Percentiles rank a stretch among this genome's conserved stretches.
phyloP scores from a whole-genome alignment of 2,888 invertebrate genomes.

The Drosophila macrospina region DNA sequence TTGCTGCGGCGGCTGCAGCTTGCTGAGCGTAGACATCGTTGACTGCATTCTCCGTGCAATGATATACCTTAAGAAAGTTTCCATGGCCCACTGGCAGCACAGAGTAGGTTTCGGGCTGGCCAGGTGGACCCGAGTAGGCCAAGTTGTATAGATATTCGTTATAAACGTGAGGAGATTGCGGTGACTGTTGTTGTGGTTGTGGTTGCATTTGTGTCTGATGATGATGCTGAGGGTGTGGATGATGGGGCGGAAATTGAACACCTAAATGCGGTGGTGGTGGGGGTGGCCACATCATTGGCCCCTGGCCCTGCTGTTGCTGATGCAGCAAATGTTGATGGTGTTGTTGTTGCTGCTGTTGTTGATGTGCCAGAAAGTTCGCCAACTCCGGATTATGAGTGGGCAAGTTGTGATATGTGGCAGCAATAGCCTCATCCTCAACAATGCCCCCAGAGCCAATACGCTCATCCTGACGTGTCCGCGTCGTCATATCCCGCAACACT shows the following conservation, averaged over 20 bases:
- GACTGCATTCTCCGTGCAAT: constrained; percentile 78
- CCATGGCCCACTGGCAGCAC: constrained; percentile 84
- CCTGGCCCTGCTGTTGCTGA: constrained; percentile 54
- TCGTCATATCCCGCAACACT: constrained; percentile 60
- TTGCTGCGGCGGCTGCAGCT: constrained; percentile 9
- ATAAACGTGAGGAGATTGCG: constrained; percentile 67
- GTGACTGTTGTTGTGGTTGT: constrained; percentile 42
- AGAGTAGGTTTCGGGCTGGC: constrained; percentile 83
- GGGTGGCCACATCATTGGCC: constrained; percentile 61
- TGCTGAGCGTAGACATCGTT: constrained; percentile 64
- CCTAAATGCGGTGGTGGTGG: constrained; percentile 62
- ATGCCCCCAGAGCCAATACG: constrained; percentile 43
- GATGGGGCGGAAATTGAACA: constrained; percentile 57
- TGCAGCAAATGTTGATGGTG: constrained; percentile 47
- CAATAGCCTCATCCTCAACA: constrained; percentile 46
- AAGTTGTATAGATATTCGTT: constrained; percentile 80
- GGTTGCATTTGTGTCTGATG: constrained; percentile 41
- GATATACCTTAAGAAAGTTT: constrained; percentile 85
- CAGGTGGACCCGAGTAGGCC: constrained; percentile 64
- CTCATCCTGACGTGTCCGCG: constrained; percentile 73
- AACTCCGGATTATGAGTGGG: constrained; percentile 60
- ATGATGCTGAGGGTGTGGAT: constrained; percentile 35
- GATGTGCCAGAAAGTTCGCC: constrained; percentile 64
- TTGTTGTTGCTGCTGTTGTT: constrained; percentile 52
- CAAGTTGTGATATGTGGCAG: constrained; percentile 50